phyloP scores from a whole-genome alignment of 1,140 invertebrate species.

The Limonius californicus region DNA sequence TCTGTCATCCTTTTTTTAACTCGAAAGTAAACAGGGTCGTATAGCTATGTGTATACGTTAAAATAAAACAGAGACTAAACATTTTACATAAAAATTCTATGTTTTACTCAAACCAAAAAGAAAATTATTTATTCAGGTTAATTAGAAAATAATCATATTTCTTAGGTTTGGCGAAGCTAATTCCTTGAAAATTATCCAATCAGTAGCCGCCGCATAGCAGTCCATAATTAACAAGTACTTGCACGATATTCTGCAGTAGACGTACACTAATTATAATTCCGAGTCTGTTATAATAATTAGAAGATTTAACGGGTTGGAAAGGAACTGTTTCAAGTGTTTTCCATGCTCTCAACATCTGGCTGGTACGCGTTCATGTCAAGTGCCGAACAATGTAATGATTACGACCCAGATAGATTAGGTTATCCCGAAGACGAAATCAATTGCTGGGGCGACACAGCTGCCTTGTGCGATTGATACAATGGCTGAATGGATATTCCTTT shows the following conservation, averaged over 20 bases:
- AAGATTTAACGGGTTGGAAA: slow-evolving; percentile 28
- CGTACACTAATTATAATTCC: slow-evolving; percentile 32
- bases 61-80: too few relatives aligned
- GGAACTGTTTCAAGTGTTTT: slow-evolving; percentile 29
- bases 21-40: too few relatives aligned
- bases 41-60: too few relatives aligned
- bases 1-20: too few relatives aligned
- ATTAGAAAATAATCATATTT: too few relatives aligned
- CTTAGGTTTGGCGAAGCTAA: too few relatives aligned
- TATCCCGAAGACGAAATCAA: slow-evolving; percentile 13
- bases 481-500: background rate
- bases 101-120: too few relatives aligned
- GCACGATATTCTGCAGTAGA: slow-evolving; percentile 25
- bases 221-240: background rate
- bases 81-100: too few relatives aligned
- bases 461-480: slow-evolving; percentile 1
- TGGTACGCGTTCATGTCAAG: slow-evolving; percentile 2
- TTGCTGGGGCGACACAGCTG: slow-evolving; percentile 7
- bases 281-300: slow-evolving; percentile 30
- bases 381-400: slow-evolving; percentile 8
- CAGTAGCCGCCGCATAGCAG: too few relatives aligned
- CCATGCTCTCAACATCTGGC: background rate
- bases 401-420: slow-evolving; percentile 3
- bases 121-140: too few relatives aligned
- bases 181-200: too few relatives aligned